Conservation (phyloP, 2,797 vertebrate genomes). For the Pagetopsis macropterus region DNA sequence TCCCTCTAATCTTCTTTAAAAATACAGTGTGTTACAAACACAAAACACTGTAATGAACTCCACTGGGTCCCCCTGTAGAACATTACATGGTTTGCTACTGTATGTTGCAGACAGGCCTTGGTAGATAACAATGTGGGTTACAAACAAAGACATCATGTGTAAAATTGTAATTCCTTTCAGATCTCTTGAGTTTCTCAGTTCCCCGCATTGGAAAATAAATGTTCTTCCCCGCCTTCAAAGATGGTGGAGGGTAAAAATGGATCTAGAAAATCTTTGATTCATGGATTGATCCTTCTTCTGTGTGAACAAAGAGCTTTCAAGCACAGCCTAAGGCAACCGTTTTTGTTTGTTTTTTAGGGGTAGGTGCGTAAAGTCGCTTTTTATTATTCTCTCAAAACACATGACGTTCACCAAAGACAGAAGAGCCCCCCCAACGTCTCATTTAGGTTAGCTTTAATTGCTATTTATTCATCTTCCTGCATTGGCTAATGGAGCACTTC, state of each 20-base stretch:
- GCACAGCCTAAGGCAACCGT: conserved; percentile 26
- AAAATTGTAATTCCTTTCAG: conserved; percentile 52
- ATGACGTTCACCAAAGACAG: no score
- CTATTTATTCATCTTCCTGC: no score
- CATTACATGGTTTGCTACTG: conserved; percentile 37
- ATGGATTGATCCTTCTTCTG: conserved; percentile 55
- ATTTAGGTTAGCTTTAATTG: no score
- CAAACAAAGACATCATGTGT: conserved; percentile 34
- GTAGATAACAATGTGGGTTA: conserved; percentile 11
- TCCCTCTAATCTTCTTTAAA: conserved; percentile 33
- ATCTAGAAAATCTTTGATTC: conserved; percentile 62
- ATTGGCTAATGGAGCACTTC: no score
- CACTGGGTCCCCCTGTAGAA: conserved; percentile 32
- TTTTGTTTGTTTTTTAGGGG: no score
- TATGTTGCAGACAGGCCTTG: conserved; percentile 35
- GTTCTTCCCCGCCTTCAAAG: conserved; percentile 16
- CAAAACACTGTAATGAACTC: conserved; percentile 27
- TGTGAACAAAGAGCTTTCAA: conserved; percentile 49
- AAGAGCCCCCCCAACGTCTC: no score
- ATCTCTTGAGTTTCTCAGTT: conserved; percentile 36
- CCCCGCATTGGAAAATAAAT: conserved; percentile 50
- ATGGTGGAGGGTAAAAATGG: conserved; percentile 36
- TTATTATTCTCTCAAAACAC: no score
- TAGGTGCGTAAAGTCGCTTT: no score
- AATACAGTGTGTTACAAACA: conserved; percentile 26